These are phyloP conservation scores for Lasioglossum marginatum DNA, from an alignment of 2,888 invertebrate species.

Conservation along the genomic window DNA sequence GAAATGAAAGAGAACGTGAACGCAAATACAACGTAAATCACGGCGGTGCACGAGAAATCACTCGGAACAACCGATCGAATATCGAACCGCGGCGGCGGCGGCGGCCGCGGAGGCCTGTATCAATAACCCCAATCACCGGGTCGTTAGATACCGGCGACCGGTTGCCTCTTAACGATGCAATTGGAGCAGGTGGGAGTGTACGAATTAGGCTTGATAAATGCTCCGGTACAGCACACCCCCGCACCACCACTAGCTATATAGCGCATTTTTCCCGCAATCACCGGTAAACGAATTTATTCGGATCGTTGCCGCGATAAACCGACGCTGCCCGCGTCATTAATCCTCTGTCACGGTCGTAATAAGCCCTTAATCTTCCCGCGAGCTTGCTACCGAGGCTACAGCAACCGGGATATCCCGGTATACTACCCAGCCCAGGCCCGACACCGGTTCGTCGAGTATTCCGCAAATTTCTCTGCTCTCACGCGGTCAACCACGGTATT, in stretches of 20 bases:
- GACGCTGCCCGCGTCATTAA: conserved; percentile 63
- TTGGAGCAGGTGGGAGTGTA: conserved; percentile 52
- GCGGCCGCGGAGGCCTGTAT: conserved; percentile 28
- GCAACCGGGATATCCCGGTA: background rate
- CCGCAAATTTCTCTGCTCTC: conserved; percentile 49
- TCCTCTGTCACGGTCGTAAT: conserved; percentile 65
- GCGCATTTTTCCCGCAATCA: conserved; percentile 10
- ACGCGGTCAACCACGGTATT: conserved; percentile 44
- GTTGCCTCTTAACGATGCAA: conserved; percentile 59
- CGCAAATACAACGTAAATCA: conserved; percentile 60
- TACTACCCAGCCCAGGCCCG: background rate
- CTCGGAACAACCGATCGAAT: conserved; percentile 48
- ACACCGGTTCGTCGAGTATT: conserved; percentile 39
- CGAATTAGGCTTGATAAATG: conserved; percentile 67
- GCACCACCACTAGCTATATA: conserved; percentile 11
- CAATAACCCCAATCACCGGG: conserved; percentile 55
- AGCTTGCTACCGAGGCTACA: conserved; percentile 43
- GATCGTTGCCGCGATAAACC: conserved; percentile 49
- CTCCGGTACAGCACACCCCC: conserved; percentile 55
- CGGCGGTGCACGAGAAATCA: conserved; percentile 52
- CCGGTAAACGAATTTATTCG: conserved; percentile 68
- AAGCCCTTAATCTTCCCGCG: conserved; percentile 66
- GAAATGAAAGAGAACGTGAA: conserved; percentile 57
- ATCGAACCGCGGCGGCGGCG: conserved; percentile 19
- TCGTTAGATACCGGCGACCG: conserved; percentile 52